Percentiles rank a stretch among this genome's conserved stretches.
Conservation (phyloP, 2,113 vertebrate species). For the Sinocyclocheilus anshuiensis region DNA sequence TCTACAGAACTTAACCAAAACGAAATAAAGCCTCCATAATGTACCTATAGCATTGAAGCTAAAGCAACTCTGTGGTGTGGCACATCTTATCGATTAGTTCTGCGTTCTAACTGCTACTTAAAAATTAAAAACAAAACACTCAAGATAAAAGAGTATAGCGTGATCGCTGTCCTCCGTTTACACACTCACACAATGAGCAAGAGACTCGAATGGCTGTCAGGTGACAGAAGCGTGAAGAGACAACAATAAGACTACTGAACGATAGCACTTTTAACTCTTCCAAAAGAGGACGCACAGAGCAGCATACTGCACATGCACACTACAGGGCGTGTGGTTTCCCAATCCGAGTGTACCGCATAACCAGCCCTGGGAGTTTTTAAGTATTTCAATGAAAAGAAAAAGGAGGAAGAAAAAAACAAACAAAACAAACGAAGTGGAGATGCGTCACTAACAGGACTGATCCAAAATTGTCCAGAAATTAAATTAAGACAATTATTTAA, state of each 20-base stretch:
- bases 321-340: slow-evolving; percentile 26
- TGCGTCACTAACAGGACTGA: slow-evolving; percentile 30
- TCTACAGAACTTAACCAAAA: slow-evolving; percentile 12
- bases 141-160: slow-evolving; percentile 17
- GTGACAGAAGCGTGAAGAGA: slow-evolving; percentile 35
- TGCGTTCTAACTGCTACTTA: slow-evolving; percentile 19
- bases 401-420: not conserved
- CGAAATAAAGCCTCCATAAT: not conserved
- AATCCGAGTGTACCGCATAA: slow-evolving; percentile 36
- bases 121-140: slow-evolving; percentile 47
- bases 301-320: slow-evolving; percentile 46
- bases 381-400: slow-evolving; percentile 31
- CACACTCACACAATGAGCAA: slow-evolving; percentile 21
- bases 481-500: slow-evolving; percentile 56
- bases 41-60: not conserved
- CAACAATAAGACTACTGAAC: slow-evolving; percentile 48
- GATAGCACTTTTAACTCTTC: slow-evolving; percentile 48
- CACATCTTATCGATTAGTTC: slow-evolving; percentile 37
- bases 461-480: slow-evolving; percentile 42
- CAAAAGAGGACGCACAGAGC: slow-evolving; percentile 47
- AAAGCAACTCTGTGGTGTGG: slow-evolving; percentile 27
- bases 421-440: not conserved
- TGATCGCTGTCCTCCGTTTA: slow-evolving; percentile 23
- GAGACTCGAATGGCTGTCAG: slow-evolving; percentile 27
- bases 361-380: slow-evolving; percentile 33